phyloP scores from a whole-genome alignment of 2,888 invertebrate genomes.

The Alsophila aescularia region DNA sequence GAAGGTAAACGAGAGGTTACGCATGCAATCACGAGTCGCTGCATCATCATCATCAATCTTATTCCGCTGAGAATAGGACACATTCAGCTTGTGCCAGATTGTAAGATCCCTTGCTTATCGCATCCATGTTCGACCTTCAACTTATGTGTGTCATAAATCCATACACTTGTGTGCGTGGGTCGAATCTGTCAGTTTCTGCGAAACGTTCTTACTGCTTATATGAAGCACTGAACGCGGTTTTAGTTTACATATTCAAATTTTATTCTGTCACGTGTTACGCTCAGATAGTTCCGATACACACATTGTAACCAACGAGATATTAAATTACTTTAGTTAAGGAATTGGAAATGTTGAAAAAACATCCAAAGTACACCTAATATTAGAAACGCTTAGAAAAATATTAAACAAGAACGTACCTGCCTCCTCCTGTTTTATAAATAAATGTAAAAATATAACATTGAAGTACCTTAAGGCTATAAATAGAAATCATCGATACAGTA shows the following conservation, averaged over 20 bases:
- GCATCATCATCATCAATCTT: no score
- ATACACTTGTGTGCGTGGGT: not conserved
- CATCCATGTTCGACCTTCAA: not conserved
- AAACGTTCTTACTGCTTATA: not conserved
- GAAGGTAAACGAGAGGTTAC: no score
- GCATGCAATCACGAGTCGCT: no score
- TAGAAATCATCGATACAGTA: no score
- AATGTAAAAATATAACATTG: no score
- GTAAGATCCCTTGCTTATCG: not conserved
- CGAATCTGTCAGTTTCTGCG: not conserved
- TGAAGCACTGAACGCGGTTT: not conserved
- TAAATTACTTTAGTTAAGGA: not conserved
- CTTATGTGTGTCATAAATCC: not conserved
- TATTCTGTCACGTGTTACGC: constrained; percentile 17
- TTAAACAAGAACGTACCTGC: no score
- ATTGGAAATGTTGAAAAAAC: not conserved
- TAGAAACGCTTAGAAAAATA: no score
- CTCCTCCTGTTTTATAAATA: no score
- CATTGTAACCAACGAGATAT: not conserved
- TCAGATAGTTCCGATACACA: constrained; percentile 14
- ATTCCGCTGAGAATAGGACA: no score
- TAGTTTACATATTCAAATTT: constrained; percentile 26
- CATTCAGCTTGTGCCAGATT: no score
- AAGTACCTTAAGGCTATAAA: no score
- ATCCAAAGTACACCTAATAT: no score